Base-by-base conservation (phyloP, 1,140 invertebrate species). In the Bacillus rossius region DNA sequence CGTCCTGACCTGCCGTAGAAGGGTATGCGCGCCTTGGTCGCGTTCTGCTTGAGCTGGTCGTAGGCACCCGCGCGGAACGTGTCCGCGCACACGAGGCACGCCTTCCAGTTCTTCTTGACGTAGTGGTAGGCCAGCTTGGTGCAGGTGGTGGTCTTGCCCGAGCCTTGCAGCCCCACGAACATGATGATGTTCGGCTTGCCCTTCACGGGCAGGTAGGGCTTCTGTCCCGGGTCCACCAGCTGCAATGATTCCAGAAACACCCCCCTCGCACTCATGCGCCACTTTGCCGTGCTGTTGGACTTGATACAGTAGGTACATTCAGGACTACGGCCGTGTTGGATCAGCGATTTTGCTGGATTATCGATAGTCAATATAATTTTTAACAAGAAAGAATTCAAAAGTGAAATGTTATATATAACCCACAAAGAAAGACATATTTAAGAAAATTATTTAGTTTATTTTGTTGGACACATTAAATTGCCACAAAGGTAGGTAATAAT, bases 21-120 rank as follows among this genome's bases (percentile, higher is more conserved):
- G n/a, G 98, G 97, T 78, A 99, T 99, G 71, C 96, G 86, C 14
- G 98, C 98, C 77, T 99, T 99, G 19, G 96, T 99, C 61, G 96
- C 97, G 81, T 99, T 99, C 71, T 99, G 98, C 82, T 99, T 99
- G 38, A 99, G 85, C 77, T 99, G 98, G 84, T 99, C 98, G 72
- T 99, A 99, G 61, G 98, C 98, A 78, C 98, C 98, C 72, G 98
- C 98, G 78, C 98, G 87, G 77, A 99, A 99, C 54, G 98, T 99
- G 78, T 99, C 98, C 29, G 98, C 98, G 82, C 98, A 99, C 41
- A 99, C 95, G 25, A 99, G 79, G 72, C 94, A 98, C 26, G 96
- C 96, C 75, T 99, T 99, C 98, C 97, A 99, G 66, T 97, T 97
- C 77, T 99, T 99, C 68, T 96, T 95, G 71, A 97, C 84, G 77